These are phyloP conservation scores for Ammodytes dubius DNA, from an alignment of 2,113 vertebrate genomes.

Conservation along the genomic window DNA sequence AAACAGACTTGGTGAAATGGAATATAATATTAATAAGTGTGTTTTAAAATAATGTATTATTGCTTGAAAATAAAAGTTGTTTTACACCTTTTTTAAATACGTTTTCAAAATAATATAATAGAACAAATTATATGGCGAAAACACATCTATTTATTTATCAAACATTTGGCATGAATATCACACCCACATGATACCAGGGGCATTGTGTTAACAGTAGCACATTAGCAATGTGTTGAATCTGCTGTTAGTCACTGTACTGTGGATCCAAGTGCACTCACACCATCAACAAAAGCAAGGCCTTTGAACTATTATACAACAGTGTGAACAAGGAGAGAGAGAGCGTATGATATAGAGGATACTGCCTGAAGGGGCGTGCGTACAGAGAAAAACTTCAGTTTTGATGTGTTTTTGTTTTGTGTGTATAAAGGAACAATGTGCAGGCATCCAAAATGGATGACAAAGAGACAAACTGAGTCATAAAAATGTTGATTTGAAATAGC, in stretches of 20 bases:
- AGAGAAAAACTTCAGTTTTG: not conserved
- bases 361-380: not conserved
- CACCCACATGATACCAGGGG: not conserved
- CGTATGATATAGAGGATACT: not conserved
- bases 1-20: too few species aligned
- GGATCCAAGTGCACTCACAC: conserved; percentile 21
- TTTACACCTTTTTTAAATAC: too few species aligned
- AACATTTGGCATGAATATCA: not conserved
- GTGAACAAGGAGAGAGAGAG: not conserved
- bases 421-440: not conserved
- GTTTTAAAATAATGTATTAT: too few species aligned
- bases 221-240: conserved; percentile 2
- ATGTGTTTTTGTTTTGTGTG: not conserved
- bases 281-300: not conserved
- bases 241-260: not conserved
- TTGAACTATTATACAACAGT: not conserved
- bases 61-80: too few species aligned
- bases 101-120: too few species aligned
- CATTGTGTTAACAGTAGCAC: not conserved
- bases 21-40: too few species aligned
- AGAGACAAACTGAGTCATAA: not conserved
- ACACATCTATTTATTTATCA: too few species aligned
- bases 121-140: too few species aligned
- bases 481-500: not conserved
- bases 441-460: not conserved